Conservation (phyloP, 2,113 vertebrate genomes). For the Herpailurus yagouaroundi region DNA sequence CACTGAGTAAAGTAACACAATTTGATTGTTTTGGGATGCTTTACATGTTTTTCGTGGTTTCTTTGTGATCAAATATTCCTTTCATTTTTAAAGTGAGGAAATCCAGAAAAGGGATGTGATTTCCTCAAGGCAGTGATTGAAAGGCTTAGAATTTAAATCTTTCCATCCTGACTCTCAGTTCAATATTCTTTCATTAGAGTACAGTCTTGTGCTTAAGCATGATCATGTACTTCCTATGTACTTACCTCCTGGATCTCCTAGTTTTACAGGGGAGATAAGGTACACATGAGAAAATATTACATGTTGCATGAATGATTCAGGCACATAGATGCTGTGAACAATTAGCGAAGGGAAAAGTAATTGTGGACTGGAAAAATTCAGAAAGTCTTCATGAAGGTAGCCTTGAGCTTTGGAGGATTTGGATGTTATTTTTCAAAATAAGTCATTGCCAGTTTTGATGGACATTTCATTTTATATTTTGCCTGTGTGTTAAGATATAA, state of each 20-base stretch:
- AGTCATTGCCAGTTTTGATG: not conserved
- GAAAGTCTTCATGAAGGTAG: not conserved
- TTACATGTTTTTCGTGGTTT: not conserved
- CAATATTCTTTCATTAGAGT: not conserved
- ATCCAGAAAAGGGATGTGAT: not conserved
- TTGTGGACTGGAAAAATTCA: not conserved
- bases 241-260: not conserved
- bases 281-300: not conserved
- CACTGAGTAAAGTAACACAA: not conserved
- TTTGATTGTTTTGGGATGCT: constrained; percentile 37
- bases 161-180: not conserved
- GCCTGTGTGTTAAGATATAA: not conserved
- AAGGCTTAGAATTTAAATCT: constrained; percentile 44
- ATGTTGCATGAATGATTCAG: not conserved
- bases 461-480: constrained; percentile 41
- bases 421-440: constrained; percentile 8
- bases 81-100: constrained; percentile 46
- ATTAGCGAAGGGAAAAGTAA: constrained; percentile 2
- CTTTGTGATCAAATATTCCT: constrained; percentile 3
- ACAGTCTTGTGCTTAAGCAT: not conserved
- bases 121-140: not conserved
- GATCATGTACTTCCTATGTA: not conserved
- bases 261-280: not conserved
- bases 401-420: not conserved
- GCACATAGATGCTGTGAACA: not conserved